phyloP scores from a whole-genome alignment of 2,888 invertebrate genomes.

The Xestoiulus laeticollis region DNA sequence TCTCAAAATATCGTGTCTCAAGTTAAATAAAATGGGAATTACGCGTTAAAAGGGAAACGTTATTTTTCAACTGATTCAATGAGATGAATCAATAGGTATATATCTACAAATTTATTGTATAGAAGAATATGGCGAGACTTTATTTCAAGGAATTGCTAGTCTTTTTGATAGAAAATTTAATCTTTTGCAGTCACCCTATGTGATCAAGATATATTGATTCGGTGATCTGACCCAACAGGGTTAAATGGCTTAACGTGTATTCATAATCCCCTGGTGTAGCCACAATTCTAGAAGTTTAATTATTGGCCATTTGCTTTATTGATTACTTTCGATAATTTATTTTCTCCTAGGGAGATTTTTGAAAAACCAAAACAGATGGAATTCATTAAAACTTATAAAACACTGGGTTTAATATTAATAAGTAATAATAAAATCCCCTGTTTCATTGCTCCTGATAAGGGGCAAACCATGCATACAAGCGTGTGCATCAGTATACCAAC shows the following conservation, averaged over 20 bases:
- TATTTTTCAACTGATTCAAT: conserved; percentile 15
- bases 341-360: neutral
- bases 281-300: neutral
- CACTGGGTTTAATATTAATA: no score
- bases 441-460: no score
- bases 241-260: neutral
- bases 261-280: neutral
- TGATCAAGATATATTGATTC: conserved; percentile 14
- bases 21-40: neutral
- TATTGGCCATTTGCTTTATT: neutral
- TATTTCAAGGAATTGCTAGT: neutral
- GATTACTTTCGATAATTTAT: neutral
- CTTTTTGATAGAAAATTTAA: neutral
- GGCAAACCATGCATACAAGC: no score
- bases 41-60: neutral
- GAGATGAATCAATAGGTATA: neutral
- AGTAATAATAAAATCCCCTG: no score
- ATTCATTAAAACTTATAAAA: no score
- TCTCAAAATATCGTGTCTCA: neutral
- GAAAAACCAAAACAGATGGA: no score
- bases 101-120: neutral
- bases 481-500: no score
- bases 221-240: neutral
- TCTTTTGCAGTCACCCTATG: neutral
- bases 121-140: neutral